Base-by-base conservation (phyloP, 1,140 invertebrate species). In the Agrypnia vestita region DNA sequence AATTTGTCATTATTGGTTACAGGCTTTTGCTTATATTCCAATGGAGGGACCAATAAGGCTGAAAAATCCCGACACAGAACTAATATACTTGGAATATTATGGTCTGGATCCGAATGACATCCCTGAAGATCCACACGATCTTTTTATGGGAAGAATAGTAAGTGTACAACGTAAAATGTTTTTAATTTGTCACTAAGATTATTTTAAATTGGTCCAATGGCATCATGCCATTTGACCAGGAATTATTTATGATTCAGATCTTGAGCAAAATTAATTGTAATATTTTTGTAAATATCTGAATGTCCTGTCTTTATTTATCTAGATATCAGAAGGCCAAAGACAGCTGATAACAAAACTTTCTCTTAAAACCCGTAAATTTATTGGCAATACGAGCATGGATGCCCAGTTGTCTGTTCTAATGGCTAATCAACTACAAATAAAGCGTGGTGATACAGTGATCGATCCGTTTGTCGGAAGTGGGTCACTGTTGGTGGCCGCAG, bases 321-420 rank as follows among this genome's bases (percentile, higher is more conserved):
- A 96, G 96, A 87, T 97, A 85, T 91, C 92, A 46, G 93, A 95
- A 88, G 96, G 97, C 3, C 94, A 97, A 86, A 90, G 97, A 78
- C 91, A 95, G 81, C 88, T 95, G 21, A 95, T 98, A 47, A 90
- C 92, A 80, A 91, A 94, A 76, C 92, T 97, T 62, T 97, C 96
- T 0, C 86, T 98, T 25, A 98, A 98, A 89, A 94, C 92, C 43
- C 91, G 97, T 19, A 96, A 96, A 89, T 99, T 98, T 86, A 98
- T 99, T 85, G 97, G 97, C 7, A 99, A 98, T 86, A 99, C 98
- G 0, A 97, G 95, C 84, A 99, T 99, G 98, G 97, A 99, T 88
- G 94, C 97, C 0, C 95, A 96, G 82, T 89, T 99, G 0, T 95
- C 97, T 4, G 87, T 99, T 17, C 88, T 99, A 25, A 98, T 99